Percentiles rank a stretch among this genome's conserved stretches.
Conservation (phyloP, 2,113 vertebrate genomes). For the Mionectes macconnelli region DNA sequence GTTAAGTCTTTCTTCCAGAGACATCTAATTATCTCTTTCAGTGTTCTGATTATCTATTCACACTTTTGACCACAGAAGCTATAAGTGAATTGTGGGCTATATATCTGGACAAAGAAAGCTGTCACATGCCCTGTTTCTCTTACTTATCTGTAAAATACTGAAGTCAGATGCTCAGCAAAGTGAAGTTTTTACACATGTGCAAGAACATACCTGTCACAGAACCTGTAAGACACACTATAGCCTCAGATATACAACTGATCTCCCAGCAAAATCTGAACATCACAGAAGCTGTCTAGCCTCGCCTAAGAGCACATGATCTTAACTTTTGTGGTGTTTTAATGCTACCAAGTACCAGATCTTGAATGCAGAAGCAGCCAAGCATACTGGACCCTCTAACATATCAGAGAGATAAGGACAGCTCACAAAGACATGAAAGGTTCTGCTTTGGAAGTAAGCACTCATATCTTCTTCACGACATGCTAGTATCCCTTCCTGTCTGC, state of each 20-base stretch:
- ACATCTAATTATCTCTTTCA: background rate
- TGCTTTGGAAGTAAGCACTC: background rate
- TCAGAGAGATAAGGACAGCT: background rate
- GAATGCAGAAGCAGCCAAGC: background rate
- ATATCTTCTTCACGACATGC: background rate
- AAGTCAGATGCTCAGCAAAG: background rate
- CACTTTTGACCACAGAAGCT: background rate
- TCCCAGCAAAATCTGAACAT: background rate
- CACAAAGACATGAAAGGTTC: background rate
- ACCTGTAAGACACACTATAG: background rate
- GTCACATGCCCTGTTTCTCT: background rate
- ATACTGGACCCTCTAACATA: background rate
- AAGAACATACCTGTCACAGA: background rate
- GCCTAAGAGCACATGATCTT: background rate
- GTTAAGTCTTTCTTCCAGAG: background rate
- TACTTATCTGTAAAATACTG: background rate
- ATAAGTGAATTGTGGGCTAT: background rate
- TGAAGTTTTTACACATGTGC: background rate
- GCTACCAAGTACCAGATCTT: background rate
- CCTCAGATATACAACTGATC: background rate
- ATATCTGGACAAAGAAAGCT: background rate
- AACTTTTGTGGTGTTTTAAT: background rate
- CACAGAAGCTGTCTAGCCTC: background rate
- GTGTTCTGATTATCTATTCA: background rate
- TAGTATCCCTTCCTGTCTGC: background rate